A percentile compares a stretch with the other conserved stretches of the same genome.
Conservation (phyloP, 2,797 vertebrate species). For the Sternarchorhynchus goeldii region DNA sequence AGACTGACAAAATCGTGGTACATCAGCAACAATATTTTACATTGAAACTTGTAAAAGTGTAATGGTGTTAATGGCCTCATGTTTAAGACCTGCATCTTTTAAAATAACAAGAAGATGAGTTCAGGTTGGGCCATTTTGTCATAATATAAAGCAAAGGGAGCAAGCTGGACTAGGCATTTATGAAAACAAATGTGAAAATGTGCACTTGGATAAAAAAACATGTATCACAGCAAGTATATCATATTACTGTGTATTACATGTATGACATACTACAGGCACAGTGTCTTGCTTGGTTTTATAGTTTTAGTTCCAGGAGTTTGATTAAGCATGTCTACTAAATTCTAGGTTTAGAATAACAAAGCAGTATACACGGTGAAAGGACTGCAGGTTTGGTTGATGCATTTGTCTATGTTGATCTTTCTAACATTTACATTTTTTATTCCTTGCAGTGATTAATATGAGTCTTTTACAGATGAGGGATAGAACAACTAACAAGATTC, state of each 20-base stretch:
- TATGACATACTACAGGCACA: neutral
- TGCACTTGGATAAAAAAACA: neutral
- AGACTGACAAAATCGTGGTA: conserved; percentile 28
- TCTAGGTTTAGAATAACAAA: conserved; percentile 30
- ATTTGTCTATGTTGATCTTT: neutral
- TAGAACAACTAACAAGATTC: neutral
- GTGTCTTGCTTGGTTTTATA: conserved; percentile 21
- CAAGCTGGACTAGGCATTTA: conserved; percentile 7
- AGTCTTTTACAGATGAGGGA: too few species aligned
- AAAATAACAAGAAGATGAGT: conserved; percentile 18
- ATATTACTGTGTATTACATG: neutral
- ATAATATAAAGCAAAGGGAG: conserved; percentile 24
- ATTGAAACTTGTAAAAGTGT: conserved; percentile 23
- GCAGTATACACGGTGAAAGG: conserved; percentile 6
- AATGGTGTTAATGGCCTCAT: conserved; percentile 32
- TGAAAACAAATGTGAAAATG: conserved; percentile 12
- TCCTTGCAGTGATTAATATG: neutral
- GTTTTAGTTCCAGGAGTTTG: conserved; percentile 22
- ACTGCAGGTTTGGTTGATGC: conserved; percentile 22
- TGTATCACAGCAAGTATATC: neutral
- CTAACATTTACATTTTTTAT: neutral
- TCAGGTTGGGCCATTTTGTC: conserved; percentile 1
- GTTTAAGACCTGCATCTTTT: neutral
- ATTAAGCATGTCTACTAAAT: conserved; percentile 19
- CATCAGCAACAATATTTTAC: conserved; percentile 11